Evolutionary conservation across 1,140 invertebrate genomes (phyloP).

Genomic region (Pseudomyrmex cubaensis): DNA sequence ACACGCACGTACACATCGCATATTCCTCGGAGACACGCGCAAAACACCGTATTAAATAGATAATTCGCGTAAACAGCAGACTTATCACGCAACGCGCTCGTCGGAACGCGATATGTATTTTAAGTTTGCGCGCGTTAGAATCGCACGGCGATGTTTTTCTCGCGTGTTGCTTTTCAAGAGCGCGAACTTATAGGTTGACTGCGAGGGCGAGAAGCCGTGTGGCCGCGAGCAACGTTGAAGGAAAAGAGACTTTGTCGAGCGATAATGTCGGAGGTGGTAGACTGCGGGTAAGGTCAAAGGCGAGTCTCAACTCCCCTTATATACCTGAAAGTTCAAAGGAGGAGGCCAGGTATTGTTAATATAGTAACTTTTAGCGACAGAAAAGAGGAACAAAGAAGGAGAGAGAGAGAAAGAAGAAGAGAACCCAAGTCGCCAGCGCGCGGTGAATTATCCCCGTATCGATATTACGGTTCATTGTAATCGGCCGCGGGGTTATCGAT

Average conservation of each 20-base stretch:
- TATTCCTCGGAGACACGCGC: neutral
- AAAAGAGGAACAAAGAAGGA: neutral
- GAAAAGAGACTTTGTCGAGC: constrained; percentile 38
- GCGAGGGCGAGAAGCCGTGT: too few species aligned
- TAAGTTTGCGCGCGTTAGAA: constrained; percentile 6
- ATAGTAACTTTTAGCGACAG: constrained; percentile 18
- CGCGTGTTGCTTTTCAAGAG: constrained; percentile 5
- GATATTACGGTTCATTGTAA: constrained; percentile 46
- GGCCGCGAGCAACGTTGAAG: constrained; percentile 10
- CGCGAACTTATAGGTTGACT: too few species aligned
- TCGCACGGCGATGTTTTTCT: neutral
- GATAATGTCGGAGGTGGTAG: constrained; percentile 50
- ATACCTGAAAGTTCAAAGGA: constrained; percentile 41
- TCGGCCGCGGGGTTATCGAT: constrained; percentile 46
- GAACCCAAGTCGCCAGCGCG: neutral
- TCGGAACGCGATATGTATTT: neutral
- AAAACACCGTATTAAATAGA: constrained; percentile 28
- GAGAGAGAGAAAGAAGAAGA: neutral
- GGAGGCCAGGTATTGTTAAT: constrained; percentile 48
- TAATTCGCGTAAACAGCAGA: constrained; percentile 5
- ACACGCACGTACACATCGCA: neutral
- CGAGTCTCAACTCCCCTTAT: constrained; percentile 16
- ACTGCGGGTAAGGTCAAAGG: constrained; percentile 59
- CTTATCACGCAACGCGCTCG: neutral
- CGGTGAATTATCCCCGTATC: constrained; percentile 52